Base-by-base conservation (phyloP, 2,797 vertebrate genomes). In the Brachyrhaphis roseni region DNA sequence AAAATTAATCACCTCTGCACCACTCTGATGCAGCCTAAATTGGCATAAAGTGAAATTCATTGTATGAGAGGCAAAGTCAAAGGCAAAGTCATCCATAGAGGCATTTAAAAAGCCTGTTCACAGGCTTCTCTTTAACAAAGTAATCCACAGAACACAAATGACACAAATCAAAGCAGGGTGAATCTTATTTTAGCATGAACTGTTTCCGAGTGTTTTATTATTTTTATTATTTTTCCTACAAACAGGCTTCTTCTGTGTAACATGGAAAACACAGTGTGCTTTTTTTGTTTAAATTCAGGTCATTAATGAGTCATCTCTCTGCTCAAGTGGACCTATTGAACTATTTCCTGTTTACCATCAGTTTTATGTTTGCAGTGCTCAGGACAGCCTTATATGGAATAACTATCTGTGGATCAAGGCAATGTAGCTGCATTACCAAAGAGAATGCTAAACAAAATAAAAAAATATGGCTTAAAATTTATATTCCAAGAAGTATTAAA, bases 271-370 rank as follows among this genome's bases (percentile, higher is more conserved):
- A 73, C 82, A 53, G 18, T 31, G 72, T 85, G 82, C 41, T 71
- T 46, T 83, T 83, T 91, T 90, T 85, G 64, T 86, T 75, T 83
- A 82, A 88, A 91, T 90, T 81, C 59, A 71, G 84, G 83, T 82
- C 85, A 92, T 90, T 92, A 92, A 91, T 94, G 93, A 94, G 86
- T 94, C 91, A 93, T 93, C 91, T 79, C 81, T 85, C 72, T 70
- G 81, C 80, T 84, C 92, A n/a, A 93, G 90, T 91, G 86, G 89
- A 90, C 86, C 92, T 81, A 90, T 90, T 90, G 90, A 93, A 91
- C 88, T 89, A 88, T 90, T 94, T 95, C 94, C 94, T 95, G 94
- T 95, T 95, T 95, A 93, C 89, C 84, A 74, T 90, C 84, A 79
- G 83, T 83, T 86, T 83, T 77, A 86, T 90, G 84, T 91, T 91